A percentile compares a stretch with the other conserved stretches of the same genome.
These are phyloP conservation scores for Cordilura impudica DNA, from an alignment of 2,888 invertebrate species.

Conservation along the genomic window DNA sequence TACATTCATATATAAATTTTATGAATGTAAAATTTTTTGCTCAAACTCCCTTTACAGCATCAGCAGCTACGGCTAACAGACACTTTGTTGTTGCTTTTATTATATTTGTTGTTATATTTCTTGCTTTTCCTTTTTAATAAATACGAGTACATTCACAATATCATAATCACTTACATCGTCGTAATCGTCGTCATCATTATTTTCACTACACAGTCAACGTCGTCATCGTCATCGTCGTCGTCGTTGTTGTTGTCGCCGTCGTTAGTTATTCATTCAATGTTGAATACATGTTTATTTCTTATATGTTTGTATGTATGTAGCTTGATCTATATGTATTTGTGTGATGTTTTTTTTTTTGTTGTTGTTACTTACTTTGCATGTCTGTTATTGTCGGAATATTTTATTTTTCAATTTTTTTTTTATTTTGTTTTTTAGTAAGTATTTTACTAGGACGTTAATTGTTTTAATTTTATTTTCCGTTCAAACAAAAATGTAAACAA, in stretches of 20 bases:
- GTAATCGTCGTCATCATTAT: conserved; percentile 20
- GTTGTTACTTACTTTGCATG: conserved; percentile 47
- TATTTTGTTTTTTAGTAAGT: conserved; percentile 38
- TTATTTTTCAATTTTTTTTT: conserved; percentile 38
- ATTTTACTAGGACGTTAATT: conserved; percentile 56
- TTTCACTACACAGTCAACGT: conserved; percentile 21
- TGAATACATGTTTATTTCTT: background rate
- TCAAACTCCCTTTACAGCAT: background rate
- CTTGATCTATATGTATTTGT: background rate
- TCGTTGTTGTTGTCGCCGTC: background rate
- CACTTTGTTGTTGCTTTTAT: background rate
- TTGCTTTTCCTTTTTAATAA: background rate
- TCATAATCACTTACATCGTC: conserved; percentile 31
- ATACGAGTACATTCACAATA: conserved; percentile 7
- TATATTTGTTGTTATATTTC: background rate
- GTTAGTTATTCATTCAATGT: conserved; percentile 52
- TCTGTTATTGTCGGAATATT: conserved; percentile 48
- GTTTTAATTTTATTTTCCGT: conserved; percentile 59
- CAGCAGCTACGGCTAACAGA: background rate
- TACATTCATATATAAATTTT: too few species aligned
- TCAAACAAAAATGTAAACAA: conserved; percentile 35
- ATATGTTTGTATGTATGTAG: background rate
- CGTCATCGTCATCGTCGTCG: background rate
- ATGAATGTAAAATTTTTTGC: too few species aligned
- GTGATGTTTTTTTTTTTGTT: background rate